phyloP scores from a whole-genome alignment of 1,140 invertebrate species.

The Episyrphus balteatus region DNA sequence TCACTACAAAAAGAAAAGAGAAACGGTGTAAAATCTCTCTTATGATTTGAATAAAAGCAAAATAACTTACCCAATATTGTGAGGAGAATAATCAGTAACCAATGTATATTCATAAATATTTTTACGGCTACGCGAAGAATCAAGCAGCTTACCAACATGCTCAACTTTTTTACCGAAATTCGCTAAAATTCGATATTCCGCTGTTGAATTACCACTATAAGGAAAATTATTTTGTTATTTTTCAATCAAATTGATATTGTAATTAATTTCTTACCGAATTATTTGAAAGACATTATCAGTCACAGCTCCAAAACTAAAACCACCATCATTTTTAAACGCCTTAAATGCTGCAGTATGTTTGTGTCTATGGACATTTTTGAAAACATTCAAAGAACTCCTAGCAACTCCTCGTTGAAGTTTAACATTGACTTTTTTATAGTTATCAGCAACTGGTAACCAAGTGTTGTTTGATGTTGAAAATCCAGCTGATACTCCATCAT shows the following conservation, averaged over 20 bases:
- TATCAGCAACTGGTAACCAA: slow-evolving; percentile 55
- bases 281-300: neutral
- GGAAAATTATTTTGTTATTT: too few relatives aligned
- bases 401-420: slow-evolving; percentile 26
- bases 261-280: neutral
- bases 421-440: slow-evolving; percentile 43
- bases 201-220: slow-evolving; percentile 4
- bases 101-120: slow-evolving; percentile 21
- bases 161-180: neutral
- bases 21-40: too few relatives aligned
- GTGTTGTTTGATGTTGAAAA: slow-evolving; percentile 50
- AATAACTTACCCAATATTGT: neutral
- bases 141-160: neutral
- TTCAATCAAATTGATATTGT: too few relatives aligned
- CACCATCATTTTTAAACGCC: neutral
- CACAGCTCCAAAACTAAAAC: neutral
- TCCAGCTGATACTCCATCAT: slow-evolving; percentile 40
- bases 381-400: slow-evolving; percentile 23
- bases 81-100: slow-evolving; percentile 19
- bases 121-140: slow-evolving; percentile 3
- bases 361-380: slow-evolving; percentile 12
- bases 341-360: neutral
- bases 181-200: neutral
- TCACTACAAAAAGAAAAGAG: too few relatives aligned
- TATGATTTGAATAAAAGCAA: too few relatives aligned